Conservation (phyloP, 2,113 vertebrate genomes). For the Apistogramma diplotaenia region DNA sequence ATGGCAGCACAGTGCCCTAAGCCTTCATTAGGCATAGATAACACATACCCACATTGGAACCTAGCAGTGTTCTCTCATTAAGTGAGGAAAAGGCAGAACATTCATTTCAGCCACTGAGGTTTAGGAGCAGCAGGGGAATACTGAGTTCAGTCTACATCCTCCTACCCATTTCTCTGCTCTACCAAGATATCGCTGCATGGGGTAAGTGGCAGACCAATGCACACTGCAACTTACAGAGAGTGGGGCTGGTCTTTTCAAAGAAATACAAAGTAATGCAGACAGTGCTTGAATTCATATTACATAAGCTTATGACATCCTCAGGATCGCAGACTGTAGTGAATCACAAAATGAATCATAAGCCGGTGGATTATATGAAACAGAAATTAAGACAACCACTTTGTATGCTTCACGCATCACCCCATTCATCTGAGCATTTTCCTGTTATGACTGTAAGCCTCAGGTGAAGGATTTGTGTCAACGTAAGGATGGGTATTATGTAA, state of each 20-base stretch:
- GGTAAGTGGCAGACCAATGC: slow-evolving; percentile 21
- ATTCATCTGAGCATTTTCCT: not conserved
- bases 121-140: slow-evolving; percentile 52
- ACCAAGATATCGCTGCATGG: slow-evolving; percentile 22
- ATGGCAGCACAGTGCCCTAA: slow-evolving; percentile 40
- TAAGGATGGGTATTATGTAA: not conserved
- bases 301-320: not conserved
- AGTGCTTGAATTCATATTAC: not conserved
- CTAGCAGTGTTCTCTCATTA: slow-evolving; percentile 51
- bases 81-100: slow-evolving; percentile 50
- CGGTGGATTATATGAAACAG: not conserved
- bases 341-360: slow-evolving; percentile 19
- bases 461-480: not conserved
- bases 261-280: not conserved
- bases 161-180: slow-evolving; percentile 14
- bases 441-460: not conserved
- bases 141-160: slow-evolving; percentile 11
- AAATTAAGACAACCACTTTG: slow-evolving; percentile 7
- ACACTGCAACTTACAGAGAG: slow-evolving; percentile 27
- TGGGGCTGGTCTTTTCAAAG: slow-evolving; percentile 20
- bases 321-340: not conserved
- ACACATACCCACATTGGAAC: slow-evolving; percentile 50
- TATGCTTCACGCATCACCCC: not conserved
- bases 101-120: slow-evolving; percentile 51
- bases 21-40: slow-evolving; percentile 61